phyloP scores from a whole-genome alignment of 2,113 vertebrate species.

The Alethe diademata region DNA sequence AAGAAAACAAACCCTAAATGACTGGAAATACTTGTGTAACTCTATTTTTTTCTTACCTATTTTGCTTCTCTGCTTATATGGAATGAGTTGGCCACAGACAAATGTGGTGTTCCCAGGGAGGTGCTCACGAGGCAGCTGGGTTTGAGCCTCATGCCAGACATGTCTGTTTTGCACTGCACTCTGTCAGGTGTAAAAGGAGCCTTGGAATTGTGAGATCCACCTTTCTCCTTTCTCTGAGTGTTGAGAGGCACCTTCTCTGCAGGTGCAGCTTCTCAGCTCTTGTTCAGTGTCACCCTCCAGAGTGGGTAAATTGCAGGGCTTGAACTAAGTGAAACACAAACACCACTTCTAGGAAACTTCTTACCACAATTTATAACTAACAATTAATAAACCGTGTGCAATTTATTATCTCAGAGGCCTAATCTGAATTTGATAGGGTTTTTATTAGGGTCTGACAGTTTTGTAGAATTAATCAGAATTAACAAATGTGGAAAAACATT shows the following conservation, averaged over 20 bases:
- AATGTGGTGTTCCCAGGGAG: not conserved
- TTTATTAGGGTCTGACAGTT: not conserved
- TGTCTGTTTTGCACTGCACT: not conserved
- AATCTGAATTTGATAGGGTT: not conserved
- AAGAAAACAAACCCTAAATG: fast-evolving
- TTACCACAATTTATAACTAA: not conserved
- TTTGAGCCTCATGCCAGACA: not conserved
- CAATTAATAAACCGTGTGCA: not conserved
- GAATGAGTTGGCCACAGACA: not conserved
- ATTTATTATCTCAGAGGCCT: not conserved
- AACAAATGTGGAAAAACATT: not conserved
- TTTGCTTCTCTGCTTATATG: not conserved
- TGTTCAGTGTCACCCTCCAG: not conserved
- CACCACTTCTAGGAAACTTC: not conserved
- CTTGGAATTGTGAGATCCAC: not conserved
- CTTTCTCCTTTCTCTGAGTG: not conserved
- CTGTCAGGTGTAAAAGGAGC: not conserved
- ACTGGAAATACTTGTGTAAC: not conserved
- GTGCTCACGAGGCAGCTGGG: not conserved
- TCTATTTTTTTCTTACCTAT: not conserved
- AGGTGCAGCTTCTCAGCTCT: not conserved
- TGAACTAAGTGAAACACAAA: not conserved
- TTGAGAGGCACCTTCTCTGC: not conserved
- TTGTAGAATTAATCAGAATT: not conserved
- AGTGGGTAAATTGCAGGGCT: fast-evolving